Conservation (phyloP, 1,140 invertebrate species). For the Bombus superbus region DNA sequence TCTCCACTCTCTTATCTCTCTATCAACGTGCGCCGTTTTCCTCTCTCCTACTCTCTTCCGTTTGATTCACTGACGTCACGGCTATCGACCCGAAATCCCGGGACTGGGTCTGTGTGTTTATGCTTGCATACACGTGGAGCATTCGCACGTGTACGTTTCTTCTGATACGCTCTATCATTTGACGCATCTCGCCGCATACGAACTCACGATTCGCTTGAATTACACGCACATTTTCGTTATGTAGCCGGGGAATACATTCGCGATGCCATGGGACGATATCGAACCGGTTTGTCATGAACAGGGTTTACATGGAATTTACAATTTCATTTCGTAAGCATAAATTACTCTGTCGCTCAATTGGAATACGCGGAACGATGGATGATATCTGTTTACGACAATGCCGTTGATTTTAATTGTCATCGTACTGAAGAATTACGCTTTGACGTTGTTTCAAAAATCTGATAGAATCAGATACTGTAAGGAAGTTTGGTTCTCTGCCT, state of each 20-base stretch:
- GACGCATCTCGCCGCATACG: not conserved
- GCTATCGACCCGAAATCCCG: conserved; percentile 78
- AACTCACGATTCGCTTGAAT: not conserved
- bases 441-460: not conserved
- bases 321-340: not conserved
- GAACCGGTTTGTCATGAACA: not conserved
- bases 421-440: not conserved
- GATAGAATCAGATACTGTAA: not conserved
- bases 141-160: conserved; percentile 50
- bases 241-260: too few species aligned
- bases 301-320: not conserved
- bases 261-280: not conserved
- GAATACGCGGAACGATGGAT: not conserved
- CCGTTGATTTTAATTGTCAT: not conserved
- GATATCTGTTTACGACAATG: not conserved
- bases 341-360: not conserved
- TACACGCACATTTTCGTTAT: not conserved
- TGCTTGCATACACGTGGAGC: conserved; percentile 26
- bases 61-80: conserved; percentile 78
- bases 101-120: conserved; percentile 15
- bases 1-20: conserved; percentile 34
- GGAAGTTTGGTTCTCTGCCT: not conserved
- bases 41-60: conserved; percentile 10
- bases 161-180: not conserved
- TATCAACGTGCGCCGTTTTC: conserved; percentile 12